Conservation (phyloP, 2,797 vertebrate genomes). For the Alectoris magna region DNA sequence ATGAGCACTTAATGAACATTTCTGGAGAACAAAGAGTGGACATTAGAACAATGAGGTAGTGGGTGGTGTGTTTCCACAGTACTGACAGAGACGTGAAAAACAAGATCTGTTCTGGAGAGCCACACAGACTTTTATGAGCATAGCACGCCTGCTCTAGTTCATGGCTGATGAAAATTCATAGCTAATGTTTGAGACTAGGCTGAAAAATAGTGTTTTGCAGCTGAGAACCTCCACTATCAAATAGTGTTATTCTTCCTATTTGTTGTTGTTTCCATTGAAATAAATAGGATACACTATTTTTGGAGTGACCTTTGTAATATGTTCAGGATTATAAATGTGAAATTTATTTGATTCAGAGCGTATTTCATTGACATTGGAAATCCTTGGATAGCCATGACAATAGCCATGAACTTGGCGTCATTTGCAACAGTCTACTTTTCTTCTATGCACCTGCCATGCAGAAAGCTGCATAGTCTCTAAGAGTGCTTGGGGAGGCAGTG, state of each 20-base stretch:
- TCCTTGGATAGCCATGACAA: conserved; percentile 6
- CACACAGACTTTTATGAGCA: neutral
- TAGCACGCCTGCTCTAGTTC: too few relatives aligned
- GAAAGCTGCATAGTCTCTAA: neutral
- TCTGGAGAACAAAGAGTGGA: neutral
- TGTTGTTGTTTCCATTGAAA: neutral
- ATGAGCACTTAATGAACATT: neutral
- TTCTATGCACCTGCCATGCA: neutral
- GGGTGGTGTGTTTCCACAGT: neutral
- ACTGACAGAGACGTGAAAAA: neutral
- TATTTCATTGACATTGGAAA: neutral
- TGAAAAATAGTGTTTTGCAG: neutral
- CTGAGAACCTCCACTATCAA: neutral
- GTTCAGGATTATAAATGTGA: conserved; percentile 35
- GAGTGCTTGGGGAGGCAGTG: neutral
- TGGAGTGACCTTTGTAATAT: neutral
- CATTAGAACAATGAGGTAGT: neutral
- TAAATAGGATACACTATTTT: neutral
- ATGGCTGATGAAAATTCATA: neutral
- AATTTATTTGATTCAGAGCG: conserved; percentile 45
- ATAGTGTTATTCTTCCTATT: neutral
- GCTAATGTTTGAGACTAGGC: neutral
- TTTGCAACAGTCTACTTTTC: neutral
- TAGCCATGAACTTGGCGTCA: neutral
- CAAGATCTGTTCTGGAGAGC: too few relatives aligned